phyloP scores from a whole-genome alignment of 1,140 invertebrate species.

The Potamilus streckersoni region DNA sequence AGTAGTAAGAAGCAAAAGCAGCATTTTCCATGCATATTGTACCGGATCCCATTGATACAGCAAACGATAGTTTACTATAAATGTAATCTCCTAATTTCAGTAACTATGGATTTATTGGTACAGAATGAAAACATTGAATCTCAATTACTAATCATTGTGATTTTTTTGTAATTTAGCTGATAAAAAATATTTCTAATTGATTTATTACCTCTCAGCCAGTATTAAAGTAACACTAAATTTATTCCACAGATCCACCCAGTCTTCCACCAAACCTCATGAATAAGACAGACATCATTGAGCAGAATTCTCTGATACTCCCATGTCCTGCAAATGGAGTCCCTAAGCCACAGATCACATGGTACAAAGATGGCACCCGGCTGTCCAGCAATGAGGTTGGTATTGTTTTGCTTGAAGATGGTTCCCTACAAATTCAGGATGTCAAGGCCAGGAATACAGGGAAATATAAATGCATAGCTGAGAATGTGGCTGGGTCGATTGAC shows the following conservation, averaged over 20 bases:
- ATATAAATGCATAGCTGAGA: conserved; percentile 69
- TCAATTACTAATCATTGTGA: no score
- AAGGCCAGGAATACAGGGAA: conserved; percentile 63
- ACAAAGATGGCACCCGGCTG: conserved; percentile 59
- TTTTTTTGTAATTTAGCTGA: no score
- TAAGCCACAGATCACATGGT: conserved; percentile 68
- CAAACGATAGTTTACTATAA: no score
- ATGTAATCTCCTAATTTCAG: no score
- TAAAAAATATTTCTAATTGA: no score
- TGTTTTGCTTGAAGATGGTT: conserved; percentile 49
- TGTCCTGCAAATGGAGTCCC: conserved; percentile 70
- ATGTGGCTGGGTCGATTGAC: conserved; percentile 64
- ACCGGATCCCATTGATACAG: no score
- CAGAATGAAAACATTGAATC: no score
- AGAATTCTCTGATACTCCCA: conserved; percentile 54
- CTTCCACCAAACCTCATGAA: conserved; percentile 42
- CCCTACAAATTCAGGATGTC: conserved; percentile 44
- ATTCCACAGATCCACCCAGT: conserved; percentile 44
- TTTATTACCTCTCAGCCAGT: no score
- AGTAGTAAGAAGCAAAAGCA: no score
- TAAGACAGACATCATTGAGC: conserved; percentile 53
- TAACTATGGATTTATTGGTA: no score
- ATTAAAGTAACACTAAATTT: no score
- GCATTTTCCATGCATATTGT: no score
- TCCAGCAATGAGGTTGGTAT: conserved; percentile 38